Base-by-base conservation (phyloP, 2,113 vertebrate species). In the Podarcis muralis region DNA sequence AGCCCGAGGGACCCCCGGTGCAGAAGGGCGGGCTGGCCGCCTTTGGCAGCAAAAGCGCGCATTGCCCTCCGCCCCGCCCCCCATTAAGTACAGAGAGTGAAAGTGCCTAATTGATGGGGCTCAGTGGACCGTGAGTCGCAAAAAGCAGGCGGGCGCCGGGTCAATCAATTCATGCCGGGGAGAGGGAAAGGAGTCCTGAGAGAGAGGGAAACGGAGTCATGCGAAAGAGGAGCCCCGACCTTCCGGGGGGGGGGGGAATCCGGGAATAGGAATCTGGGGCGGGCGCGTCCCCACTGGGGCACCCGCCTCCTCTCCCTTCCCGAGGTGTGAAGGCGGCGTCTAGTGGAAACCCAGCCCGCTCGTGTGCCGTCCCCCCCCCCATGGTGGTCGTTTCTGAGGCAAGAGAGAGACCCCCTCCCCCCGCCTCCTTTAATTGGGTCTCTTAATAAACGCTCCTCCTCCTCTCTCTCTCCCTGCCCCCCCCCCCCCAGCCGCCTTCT, bases 121-220 rank as follows among this genome's bases (percentile, higher is more conserved):
- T 43, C 3, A 1, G 35, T 53, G 48, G 48, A 3, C 48, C 48
- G 48, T 53, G 48, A 53, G 48, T 2, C 11, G 48, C 48, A 53
- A 57, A 76, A 6, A 72, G 71, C 3, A 4, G 18, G 27, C 66
- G 59, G 18, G 15, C 15, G 22, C 78, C 48, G 83, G 11, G 11
- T 57, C 65, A 13, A 53, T 78, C 65, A 13, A 53, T 78, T 37
- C 7, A 23, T 84, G 3, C 20, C 18, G 11, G n/a, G 68, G 4
- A 65, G 62, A n/a, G 30, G 37, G 1, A 88, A 57, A 1, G 11
- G 1, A 13, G 75, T 22, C 18, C 3, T 4, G 6, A 15, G 27
- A 57, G 66, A 1, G 6, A 1, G 23, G 15, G 43, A 11, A 32
- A 0, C 0, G 11, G 4, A 15, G 7, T 22, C 20, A 1, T 4